These are phyloP conservation scores for Tachystola acroxantha DNA, from an alignment of 2,888 invertebrate species.

Conservation along the genomic window DNA sequence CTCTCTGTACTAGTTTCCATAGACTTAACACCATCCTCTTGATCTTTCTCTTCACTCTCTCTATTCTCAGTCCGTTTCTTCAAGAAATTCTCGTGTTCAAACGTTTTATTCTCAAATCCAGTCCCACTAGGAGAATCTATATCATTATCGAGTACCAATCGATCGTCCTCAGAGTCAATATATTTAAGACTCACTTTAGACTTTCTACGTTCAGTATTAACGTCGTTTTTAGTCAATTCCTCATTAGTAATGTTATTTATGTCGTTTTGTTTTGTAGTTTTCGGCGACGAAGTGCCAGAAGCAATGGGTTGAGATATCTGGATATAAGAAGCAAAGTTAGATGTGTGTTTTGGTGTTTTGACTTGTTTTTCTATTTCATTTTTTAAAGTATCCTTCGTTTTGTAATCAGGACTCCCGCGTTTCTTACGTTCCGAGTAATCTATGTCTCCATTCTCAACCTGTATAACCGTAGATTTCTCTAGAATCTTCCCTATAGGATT, in stretches of 20 bases:
- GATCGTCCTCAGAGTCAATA: slow-evolving; percentile 56
- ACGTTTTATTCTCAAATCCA: slow-evolving; percentile 69
- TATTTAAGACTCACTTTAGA: slow-evolving; percentile 50
- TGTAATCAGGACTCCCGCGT: slow-evolving; percentile 35
- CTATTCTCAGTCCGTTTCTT: slow-evolving; percentile 63
- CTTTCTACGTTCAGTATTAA: slow-evolving; percentile 31
- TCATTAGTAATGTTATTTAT: slow-evolving; percentile 36
- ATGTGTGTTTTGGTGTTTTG: slow-evolving; percentile 71
- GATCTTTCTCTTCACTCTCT: slow-evolving; percentile 42
- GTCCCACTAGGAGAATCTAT: slow-evolving; percentile 68
- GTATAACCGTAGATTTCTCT: slow-evolving; percentile 71
- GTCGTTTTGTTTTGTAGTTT: slow-evolving; percentile 30
- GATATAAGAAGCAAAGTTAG: slow-evolving; percentile 80
- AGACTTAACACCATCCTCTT: slow-evolving; percentile 50
- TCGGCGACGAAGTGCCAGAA: slow-evolving; percentile 51
- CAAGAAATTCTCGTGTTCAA: slow-evolving; percentile 68
- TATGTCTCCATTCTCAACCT: slow-evolving; percentile 63
- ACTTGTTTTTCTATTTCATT: slow-evolving; percentile 67
- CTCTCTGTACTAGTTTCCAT: slow-evolving; percentile 72
- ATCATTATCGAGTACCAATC: slow-evolving; percentile 55
- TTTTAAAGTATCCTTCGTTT: slow-evolving; percentile 41
- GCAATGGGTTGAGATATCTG: slow-evolving; percentile 73
- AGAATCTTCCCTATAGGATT: slow-evolving; percentile 73
- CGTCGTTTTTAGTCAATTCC: slow-evolving; percentile 31
- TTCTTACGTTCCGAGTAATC: slow-evolving; percentile 22